Conservation (phyloP, 2,113 vertebrate species). For the Chloroceryle aenea region DNA sequence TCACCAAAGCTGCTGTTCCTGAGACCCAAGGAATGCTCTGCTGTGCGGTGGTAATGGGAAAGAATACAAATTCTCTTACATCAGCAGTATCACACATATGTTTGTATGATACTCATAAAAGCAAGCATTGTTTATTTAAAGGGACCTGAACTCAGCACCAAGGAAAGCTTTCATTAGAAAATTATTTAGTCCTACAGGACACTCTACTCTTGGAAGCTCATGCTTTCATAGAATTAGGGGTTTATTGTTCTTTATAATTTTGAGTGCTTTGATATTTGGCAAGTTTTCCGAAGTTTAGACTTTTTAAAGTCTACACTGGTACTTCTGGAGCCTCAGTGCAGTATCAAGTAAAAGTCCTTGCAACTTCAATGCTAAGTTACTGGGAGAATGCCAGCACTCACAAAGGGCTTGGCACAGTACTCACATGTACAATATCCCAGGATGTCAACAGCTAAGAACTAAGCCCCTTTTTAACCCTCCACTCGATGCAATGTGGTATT, state of each 20-base stretch:
- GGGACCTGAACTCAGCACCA: not conserved
- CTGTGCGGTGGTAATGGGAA: not conserved
- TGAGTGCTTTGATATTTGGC: not conserved
- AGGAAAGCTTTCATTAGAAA: not conserved
- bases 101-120: not conserved
- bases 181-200: not conserved
- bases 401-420: not conserved
- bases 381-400: not conserved
- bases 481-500: not conserved
- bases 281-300: not conserved
- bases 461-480: not conserved
- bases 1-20: not conserved
- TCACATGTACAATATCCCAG: not conserved
- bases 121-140: not conserved
- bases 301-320: not conserved
- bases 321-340: not conserved
- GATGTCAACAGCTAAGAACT: not conserved
- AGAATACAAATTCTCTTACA: constrained; percentile 40
- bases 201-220: not conserved
- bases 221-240: not conserved
- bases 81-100: not conserved
- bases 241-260: not conserved
- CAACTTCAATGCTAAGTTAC: not conserved
- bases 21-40: constrained; percentile 14
- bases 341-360: not conserved